Evolutionary conservation across 2,113 vertebrate species (phyloP), one percentile per base, ranked within the genome.

Genomic region (Lepus americanus): DNA sequence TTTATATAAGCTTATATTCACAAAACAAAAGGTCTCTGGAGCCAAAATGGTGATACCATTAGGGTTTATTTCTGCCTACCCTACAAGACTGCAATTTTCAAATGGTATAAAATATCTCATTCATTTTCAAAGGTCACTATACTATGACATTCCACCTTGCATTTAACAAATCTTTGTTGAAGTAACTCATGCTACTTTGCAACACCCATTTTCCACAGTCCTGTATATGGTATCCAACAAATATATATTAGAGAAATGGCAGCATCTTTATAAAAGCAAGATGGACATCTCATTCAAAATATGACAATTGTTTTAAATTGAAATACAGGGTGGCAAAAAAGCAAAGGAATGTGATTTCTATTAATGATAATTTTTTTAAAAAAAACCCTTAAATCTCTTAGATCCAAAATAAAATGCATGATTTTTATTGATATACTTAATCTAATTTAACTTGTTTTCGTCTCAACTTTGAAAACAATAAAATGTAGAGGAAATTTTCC

Each of bases 231-330:
- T n/a, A 44, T 55, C 73, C 29, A 20, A 13, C 63, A 63, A 59
- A 66, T 10, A 39, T 3, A 70, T 19, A 53, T 78, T 29, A 82
- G 69, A 73, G 73, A 84, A 94, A 27, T 77, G 9, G 88, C 63
- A 5, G 39, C 17, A 12, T 81, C 20, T 91, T 77, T 70, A 72
- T 61, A 67, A 92, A 66, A 89, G 53, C 20, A 95, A 88, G 66
- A 92, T 78, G n/a, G 44, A 49, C 27, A 31, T 39, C 33, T 89
- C 66, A 70, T 55, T 73, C 74, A 87, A 94, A 95, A 74, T 76
- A 84, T 84, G 20, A 69, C 9, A 93, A 63, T 64, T 74, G 44
- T 1, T 84, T 80, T 44, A 92, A 72, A 13, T 72, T 74, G 36
- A 70, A 84, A 90, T 31, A 63, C 0, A 85, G 8, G 0, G 9